Conservation (phyloP, 2,888 invertebrate genomes). For the Ceramica pisi region DNA sequence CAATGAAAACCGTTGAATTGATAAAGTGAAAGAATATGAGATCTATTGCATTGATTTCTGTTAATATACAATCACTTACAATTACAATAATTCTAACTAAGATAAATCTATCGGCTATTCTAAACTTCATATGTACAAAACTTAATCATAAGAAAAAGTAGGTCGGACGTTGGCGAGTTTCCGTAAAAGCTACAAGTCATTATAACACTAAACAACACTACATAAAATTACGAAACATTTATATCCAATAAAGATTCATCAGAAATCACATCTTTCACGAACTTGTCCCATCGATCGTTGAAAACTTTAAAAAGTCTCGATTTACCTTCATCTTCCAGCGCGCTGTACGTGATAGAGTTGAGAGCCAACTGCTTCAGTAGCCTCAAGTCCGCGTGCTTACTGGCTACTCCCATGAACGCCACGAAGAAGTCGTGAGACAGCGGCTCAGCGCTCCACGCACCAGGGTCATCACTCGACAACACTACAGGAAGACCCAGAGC, state of each 20-base stretch:
- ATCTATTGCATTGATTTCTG: too few species aligned
- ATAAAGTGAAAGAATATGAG: too few species aligned
- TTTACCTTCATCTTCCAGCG: conserved; percentile 78
- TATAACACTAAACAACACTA: background rate
- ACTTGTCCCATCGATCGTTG: conserved; percentile 77
- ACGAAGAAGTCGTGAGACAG: conserved; percentile 95
- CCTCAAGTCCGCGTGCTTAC: conserved; percentile 92
- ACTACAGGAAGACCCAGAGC: conserved; percentile 93
- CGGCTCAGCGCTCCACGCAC: conserved; percentile 94
- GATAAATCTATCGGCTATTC: background rate
- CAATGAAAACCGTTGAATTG: too few species aligned
- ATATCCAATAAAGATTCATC: conserved; percentile 19
- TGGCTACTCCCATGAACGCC: conserved; percentile 94
- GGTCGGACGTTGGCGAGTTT: too few species aligned
- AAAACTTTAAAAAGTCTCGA: conserved; percentile 72
- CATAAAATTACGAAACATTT: conserved; percentile 2
- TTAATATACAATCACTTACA: background rate
- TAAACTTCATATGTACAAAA: conserved; percentile 7
- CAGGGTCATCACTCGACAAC: conserved; percentile 95
- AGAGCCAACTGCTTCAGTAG: conserved; percentile 94
- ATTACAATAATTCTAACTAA: background rate
- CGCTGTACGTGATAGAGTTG: conserved; percentile 94
- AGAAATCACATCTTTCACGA: conserved; percentile 74
- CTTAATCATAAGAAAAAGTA: background rate
- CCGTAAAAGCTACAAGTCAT: conserved; percentile 1